Evolutionary conservation across 2,113 vertebrate species (phyloP), one percentile per base, ranked within the genome.

Genomic region (Prunella fulvescens): DNA sequence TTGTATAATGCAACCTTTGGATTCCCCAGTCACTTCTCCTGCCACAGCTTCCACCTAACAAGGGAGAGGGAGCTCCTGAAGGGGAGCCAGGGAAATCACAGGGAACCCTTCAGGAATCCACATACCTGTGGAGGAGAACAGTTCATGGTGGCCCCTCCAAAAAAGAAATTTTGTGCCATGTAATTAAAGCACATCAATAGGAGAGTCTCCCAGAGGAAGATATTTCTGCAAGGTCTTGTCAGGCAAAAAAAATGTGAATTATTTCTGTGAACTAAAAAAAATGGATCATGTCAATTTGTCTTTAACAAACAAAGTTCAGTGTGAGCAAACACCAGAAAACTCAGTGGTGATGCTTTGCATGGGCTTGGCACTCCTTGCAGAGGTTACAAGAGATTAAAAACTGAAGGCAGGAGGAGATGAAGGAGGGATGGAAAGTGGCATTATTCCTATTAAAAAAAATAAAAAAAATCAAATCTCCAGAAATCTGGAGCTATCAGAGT

Each of bases 151-250:
- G 40, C 6, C 11, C 14, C n/a, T 44, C 20, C 20, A 64, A 48
- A 74, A 25, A 42, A 5, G 28, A 28, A 35, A 23, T 24, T 26
- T 19, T 61, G 37, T 48, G 37, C 22, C 9, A 9, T 0, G 0
- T 14, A 18, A n/a, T 56, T 44, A 20, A 12, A 7, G 17, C 24
- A 10, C n/a, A 12, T 40, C n/a, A 61, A 12, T 4, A 11, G 28
- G 10, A 85, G 1, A 47, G 3, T 20, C 1, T 69, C 20, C 37
- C 13, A 51, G 14, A 70, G 17, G 0, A 85, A 45, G 19, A 4
- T 6, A 16, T 35, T 69, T 56, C 33, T 45, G 14, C 23, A 77
- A n/a, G 17, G 11, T 62, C 78, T n/a, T 58, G 10, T 7, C 12
- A 6, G 28, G 10, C 6, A 53, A 66, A 47, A 70, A 48, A 31